These are phyloP conservation scores for Chroicocephalus ridibundus DNA, from an alignment of 2,113 vertebrate species.

Conservation along the genomic window DNA sequence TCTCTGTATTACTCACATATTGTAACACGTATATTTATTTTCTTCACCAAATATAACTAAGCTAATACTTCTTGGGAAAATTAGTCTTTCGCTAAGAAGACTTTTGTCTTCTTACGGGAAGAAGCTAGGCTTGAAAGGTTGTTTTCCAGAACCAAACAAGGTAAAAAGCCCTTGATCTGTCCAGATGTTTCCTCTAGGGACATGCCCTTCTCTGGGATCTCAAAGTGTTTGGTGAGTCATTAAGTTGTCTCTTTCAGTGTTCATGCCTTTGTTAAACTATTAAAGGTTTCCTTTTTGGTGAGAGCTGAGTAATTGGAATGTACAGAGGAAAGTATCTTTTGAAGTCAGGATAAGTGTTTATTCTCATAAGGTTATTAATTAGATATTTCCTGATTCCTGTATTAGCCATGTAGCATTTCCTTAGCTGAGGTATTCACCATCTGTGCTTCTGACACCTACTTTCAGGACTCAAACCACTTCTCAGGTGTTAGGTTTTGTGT, in stretches of 20 bases:
- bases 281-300: not conserved
- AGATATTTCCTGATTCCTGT: not conserved
- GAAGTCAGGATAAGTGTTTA: not conserved
- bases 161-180: conserved; percentile 12
- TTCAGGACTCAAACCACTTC: not conserved
- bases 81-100: not conserved
- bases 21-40: not conserved
- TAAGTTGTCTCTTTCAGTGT: not conserved
- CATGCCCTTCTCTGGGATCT: not conserved
- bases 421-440: not conserved
- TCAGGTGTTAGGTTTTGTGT: not conserved
- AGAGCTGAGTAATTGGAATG: not conserved
- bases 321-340: not conserved
- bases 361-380: not conserved
- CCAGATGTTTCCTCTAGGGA: conserved; percentile 43
- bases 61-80: not conserved
- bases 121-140: not conserved
- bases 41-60: not conserved
- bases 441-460: not conserved
- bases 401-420: not conserved
- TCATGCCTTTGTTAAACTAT: not conserved
- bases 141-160: not conserved
- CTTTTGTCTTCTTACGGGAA: not conserved
- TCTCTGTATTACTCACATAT: not conserved
- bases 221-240: not conserved